Conservation (phyloP, 2,113 vertebrate species). For the Eurystomus gularis region DNA sequence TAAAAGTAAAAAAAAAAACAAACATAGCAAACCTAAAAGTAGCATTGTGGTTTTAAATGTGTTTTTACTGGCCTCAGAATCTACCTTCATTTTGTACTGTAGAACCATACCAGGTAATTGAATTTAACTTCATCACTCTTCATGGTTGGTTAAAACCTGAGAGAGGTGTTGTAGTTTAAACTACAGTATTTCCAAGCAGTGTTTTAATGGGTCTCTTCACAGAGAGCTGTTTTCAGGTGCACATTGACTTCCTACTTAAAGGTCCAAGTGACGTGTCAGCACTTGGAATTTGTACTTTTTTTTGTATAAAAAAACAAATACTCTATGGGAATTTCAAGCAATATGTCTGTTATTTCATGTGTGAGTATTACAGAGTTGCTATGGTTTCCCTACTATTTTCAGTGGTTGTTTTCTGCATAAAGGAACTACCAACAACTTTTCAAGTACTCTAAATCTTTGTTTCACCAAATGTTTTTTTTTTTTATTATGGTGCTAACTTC, state of each 20-base stretch:
- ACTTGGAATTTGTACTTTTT: slow-evolving; percentile 81
- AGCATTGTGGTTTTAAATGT: slow-evolving; percentile 77
- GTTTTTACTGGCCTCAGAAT: slow-evolving; percentile 78
- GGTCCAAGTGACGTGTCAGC: slow-evolving; percentile 74
- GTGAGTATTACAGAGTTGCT: slow-evolving; percentile 71
- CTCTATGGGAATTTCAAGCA: slow-evolving; percentile 78
- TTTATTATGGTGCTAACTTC: slow-evolving; percentile 78
- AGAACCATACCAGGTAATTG: slow-evolving; percentile 79
- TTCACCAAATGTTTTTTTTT: slow-evolving; percentile 45
- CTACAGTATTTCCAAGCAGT: slow-evolving; percentile 76
- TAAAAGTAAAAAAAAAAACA: neutral
- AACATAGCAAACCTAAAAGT: slow-evolving; percentile 75
- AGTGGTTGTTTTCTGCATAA: slow-evolving; percentile 67
- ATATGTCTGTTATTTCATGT: slow-evolving; percentile 77
- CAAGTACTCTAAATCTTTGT: slow-evolving; percentile 59
- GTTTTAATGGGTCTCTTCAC: slow-evolving; percentile 67
- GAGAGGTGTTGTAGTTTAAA: slow-evolving; percentile 55
- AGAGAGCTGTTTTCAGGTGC: slow-evolving; percentile 79
- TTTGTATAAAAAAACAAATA: slow-evolving; percentile 70
- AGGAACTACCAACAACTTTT: slow-evolving; percentile 69
- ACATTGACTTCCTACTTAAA: slow-evolving; percentile 76
- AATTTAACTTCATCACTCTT: slow-evolving; percentile 58
- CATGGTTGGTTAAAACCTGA: slow-evolving; percentile 30
- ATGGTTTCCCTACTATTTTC: slow-evolving; percentile 64
- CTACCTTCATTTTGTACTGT: slow-evolving; percentile 84